phyloP scores from a whole-genome alignment of 2,888 invertebrate species.

The Adelphocoris suturalis region DNA sequence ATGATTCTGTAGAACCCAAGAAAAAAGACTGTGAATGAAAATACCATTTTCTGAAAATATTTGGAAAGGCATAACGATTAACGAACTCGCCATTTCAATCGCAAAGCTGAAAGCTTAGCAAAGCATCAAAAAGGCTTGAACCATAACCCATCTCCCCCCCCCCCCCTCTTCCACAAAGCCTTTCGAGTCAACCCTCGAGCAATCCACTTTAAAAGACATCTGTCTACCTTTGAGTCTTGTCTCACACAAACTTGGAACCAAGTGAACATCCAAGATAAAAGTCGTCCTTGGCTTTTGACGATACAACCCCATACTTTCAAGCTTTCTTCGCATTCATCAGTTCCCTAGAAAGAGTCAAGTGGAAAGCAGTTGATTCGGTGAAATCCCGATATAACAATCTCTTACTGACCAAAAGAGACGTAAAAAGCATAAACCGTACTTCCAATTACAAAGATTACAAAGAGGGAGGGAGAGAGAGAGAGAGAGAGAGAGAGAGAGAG shows the following conservation, averaged over 20 bases:
- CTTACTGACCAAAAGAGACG: neutral
- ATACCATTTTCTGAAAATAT: no score
- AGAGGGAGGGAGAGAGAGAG: neutral
- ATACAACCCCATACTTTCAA: neutral
- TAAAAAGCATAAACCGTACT: no score
- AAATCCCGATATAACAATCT: neutral
- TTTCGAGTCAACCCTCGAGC: neutral
- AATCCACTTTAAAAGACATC: slow-evolving; percentile 13
- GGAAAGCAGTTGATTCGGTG: neutral
- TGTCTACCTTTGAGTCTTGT: neutral
- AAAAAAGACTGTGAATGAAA: no score
- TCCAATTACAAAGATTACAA: no score
- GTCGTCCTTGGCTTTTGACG: neutral
- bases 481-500: slow-evolving; percentile 1
- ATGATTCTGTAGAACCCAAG: no score
- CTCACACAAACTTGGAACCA: slow-evolving; percentile 1
- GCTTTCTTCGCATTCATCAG: neutral
- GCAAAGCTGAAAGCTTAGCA: neutral
- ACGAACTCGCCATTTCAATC: no score
- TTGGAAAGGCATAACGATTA: no score
- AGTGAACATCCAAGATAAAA: slow-evolving; percentile 22
- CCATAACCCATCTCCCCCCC: no score
- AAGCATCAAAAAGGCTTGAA: neutral
- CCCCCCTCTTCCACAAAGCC: neutral
- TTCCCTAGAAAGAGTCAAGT: neutral